Evolutionary conservation across 2,113 vertebrate species (phyloP), one percentile per base, ranked within the genome.

Genomic region (Ciconia stormi): DNA sequence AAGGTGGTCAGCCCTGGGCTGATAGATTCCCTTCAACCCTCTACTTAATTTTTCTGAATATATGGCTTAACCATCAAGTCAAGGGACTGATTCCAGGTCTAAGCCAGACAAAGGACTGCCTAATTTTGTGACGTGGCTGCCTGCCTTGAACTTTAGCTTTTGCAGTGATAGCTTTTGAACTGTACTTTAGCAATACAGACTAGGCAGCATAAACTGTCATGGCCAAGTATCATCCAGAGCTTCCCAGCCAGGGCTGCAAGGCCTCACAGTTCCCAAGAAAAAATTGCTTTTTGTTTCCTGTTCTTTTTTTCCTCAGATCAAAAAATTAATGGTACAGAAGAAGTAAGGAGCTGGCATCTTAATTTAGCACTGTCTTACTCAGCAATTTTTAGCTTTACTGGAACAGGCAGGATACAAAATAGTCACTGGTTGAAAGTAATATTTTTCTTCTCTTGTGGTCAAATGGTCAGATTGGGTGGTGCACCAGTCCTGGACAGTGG

Each of bases 401-500:
- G 25, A 62, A 81, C 70, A 25, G 5, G 21, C 81, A 81, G 38
- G 8, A 49, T 84, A 73, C 15, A 34, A 78, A 70, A 56, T 5
- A 78, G 16, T 22, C 13, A 74, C 3, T 40, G 27, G 21, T 46
- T 44, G 36, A 79, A 77, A 70, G 2, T 3, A 50, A 4, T 13
- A 4, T 38, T 44, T 84, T 86, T 73, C 25, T 65, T 30, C 10
- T 58, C 11, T 50, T 30, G 5, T 63, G 15, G 59, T 59, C 17
- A 38, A 20, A 80, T 38, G 11, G 17, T 61, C 49, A 47, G 18
- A 65, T 1, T 18, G 15, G 8, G 26, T 34, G 22, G 16, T 42
- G 5, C 4, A 7, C 11, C 6, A 10, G 0, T 47, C 52, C 34
- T 36, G 21, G 26, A n/a, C 13, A 18, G 36, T 47, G 11, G 4